Evolutionary conservation across 2,888 invertebrate species (phyloP).

Genomic region (Hypselothyrea guttata): DNA sequence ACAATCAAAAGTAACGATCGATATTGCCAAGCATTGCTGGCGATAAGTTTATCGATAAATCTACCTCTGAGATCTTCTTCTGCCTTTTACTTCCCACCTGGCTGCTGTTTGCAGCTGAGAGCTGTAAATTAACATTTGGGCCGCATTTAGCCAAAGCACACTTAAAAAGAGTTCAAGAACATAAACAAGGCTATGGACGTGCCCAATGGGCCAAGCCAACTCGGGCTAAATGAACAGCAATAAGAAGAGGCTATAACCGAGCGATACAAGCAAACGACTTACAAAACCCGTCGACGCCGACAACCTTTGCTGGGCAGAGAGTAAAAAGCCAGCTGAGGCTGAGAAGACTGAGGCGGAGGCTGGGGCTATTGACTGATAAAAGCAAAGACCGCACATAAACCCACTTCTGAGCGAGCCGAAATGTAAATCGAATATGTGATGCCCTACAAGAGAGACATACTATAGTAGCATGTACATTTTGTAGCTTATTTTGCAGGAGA

Average conservation of each 20-base stretch:
- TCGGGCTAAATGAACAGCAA: background rate
- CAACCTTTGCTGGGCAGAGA: constrained; percentile 47
- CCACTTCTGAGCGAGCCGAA: constrained; percentile 56
- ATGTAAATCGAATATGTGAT: constrained; percentile 1
- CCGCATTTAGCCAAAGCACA: constrained; percentile 47
- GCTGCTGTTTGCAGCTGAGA: constrained; percentile 48
- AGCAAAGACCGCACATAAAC: constrained; percentile 62
- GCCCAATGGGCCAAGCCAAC: constrained; percentile 37
- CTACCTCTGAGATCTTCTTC: too few relatives aligned
- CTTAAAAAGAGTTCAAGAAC: constrained; percentile 73
- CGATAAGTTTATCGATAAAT: too few relatives aligned
- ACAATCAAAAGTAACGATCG: too few relatives aligned
- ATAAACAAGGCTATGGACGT: constrained; percentile 63
- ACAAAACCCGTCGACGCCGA: constrained; percentile 55
- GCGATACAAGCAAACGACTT: constrained; percentile 63
- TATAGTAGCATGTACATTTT: too few relatives aligned
- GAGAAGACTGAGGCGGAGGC: background rate
- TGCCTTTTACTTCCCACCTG: constrained; percentile 2
- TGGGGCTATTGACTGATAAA: constrained; percentile 45
- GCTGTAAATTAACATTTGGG: constrained; percentile 71
- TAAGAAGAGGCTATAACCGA: constrained; percentile 13
- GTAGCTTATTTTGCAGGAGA: too few relatives aligned
- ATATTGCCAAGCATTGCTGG: too few relatives aligned
- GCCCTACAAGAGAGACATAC: constrained; percentile 6
- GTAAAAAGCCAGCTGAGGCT: background rate